Evolutionary conservation across 2,113 vertebrate species (phyloP), one percentile per base, ranked within the genome.

Genomic region (Actenoides lindsayi): DNA sequence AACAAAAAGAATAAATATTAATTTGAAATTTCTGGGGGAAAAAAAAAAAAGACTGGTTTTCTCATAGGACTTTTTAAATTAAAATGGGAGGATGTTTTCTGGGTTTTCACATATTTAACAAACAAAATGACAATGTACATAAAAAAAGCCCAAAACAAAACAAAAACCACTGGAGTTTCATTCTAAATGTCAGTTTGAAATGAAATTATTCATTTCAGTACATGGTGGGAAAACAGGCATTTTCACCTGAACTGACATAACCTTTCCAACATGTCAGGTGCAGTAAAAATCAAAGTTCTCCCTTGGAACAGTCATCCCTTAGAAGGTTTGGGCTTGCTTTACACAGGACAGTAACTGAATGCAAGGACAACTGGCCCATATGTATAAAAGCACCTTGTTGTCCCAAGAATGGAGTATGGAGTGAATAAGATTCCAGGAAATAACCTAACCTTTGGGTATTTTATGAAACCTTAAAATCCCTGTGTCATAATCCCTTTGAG

Each of bases 111-210:
- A 67, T n/a, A 41, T 13, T 82, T 41, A 56, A 54, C 37, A 92
- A 90, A 83, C 6, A 19, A 30, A 70, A 70, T 70, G 17, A 51
- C 56, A 70, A 35, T 54, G 33, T 35, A 28, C 13, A 7, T 56
- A 23, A n/a, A 17, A 6, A 17, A 6, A 5, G 39, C 19, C 46
- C 46, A 20, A 20, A 46, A 9, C 28, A 64, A 80, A 20, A 31
- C 14, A 41, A 93, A 79, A 96, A 96, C 91, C 75, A 5, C 1
- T 33, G 39, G 33, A 2, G 71, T 92, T 92, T 92, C 83, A 71
- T 89, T 93, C 65, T 71, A 70, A 83, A 89, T 67, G 42, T 63
- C 83, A 71, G 37, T 57, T 96, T 84, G 85, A 93, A 96, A 92
- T 90, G 63, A 93, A 90, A 48, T 71, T 42, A 21, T 14, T 90